Conservation (phyloP, 2,113 vertebrate species). For the Triplophysa siluroides region DNA sequence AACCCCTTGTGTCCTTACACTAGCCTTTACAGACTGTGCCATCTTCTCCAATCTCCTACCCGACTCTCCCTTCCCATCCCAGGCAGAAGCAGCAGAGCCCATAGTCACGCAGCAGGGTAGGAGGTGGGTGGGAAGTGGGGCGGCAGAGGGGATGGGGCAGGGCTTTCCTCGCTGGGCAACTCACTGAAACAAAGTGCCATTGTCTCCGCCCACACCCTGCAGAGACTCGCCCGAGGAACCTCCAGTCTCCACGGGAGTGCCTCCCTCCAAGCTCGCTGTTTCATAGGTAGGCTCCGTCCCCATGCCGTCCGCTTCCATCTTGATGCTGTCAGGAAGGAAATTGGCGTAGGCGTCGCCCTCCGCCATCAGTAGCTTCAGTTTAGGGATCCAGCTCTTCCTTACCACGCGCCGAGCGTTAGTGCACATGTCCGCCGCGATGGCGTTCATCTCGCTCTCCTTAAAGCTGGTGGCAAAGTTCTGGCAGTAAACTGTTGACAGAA, state of each 20-base stretch:
- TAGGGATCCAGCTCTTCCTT: conserved; percentile 96
- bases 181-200: conserved; percentile 73
- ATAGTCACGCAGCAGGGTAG: conserved; percentile 38
- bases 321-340: conserved; percentile 86
- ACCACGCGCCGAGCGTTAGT: conserved; percentile 94
- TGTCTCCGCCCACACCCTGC: conserved; percentile 70
- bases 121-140: conserved; percentile 55
- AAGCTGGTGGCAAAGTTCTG: conserved; percentile 97
- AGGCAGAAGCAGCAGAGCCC: conserved; percentile 49
- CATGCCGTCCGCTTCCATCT: conserved; percentile 87
- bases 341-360: conserved; percentile 87
- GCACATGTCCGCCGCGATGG: conserved; percentile 95
- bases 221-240: conserved; percentile 73
- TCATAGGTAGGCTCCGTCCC: conserved; percentile 79
- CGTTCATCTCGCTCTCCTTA: conserved; percentile 98
- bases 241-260: conserved; percentile 66
- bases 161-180: conserved; percentile 18
- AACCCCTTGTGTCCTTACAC: conserved; percentile 33
- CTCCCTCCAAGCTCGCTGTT: conserved; percentile 68
- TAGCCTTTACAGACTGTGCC: conserved; percentile 17
- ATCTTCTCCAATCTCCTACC: conserved; percentile 16
- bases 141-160: conserved; percentile 34
- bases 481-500: conserved; percentile 83
- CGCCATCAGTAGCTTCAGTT: conserved; percentile 87
- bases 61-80: conserved; percentile 42